Base-by-base conservation (phyloP, 2,797 vertebrate genomes). In the Rhodeus uyekii region DNA sequence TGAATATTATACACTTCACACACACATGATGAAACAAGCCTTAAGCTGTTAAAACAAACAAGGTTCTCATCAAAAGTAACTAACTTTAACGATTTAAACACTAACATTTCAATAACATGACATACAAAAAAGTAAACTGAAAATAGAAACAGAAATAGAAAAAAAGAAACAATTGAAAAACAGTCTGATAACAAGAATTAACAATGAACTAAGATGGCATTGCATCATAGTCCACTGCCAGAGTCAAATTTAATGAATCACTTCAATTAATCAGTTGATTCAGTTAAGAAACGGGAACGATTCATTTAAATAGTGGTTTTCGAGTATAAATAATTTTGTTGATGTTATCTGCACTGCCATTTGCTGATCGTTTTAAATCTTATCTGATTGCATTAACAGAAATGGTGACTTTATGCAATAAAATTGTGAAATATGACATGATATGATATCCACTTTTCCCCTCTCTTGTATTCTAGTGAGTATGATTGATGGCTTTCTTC, bases 361-460 rank as follows among this genome's bases (percentile, higher is more conserved):
- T 6, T 42, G 29, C 3, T 24, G 39, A 73, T 19, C 9, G 12
- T 18, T 58, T n/a, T 69, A 32, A 36, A 38, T 34, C 58, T 74
- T 27, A 22, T 81, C 34, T 81, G 68, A 81, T 81, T 50, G 29
- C 58, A 73, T 73, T 81, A 64, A 69, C 79, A 74, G 69, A 71
- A 80, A 34, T 61, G 39, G 29, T 19, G 55, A 81, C 32, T 58
- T 44, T 38, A 29, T 46, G 38, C 44, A 74, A 74, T 81, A 74
- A 74, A 81, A 74, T 58, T 22, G 13, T 81, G 44, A 81, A 53
- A 67, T 81, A 55, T 64, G 24, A 55, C 44, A 29, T 53, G 48
- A 55, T 58, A 74, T 64, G 44, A 75, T 67, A 64, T 81, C 42
- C 46, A 12, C 36, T 65, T 42, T 55, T 60, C 39, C 71, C 80